Base-by-base conservation (phyloP, 1,140 invertebrate genomes). In the Contarinia nasturtii region DNA sequence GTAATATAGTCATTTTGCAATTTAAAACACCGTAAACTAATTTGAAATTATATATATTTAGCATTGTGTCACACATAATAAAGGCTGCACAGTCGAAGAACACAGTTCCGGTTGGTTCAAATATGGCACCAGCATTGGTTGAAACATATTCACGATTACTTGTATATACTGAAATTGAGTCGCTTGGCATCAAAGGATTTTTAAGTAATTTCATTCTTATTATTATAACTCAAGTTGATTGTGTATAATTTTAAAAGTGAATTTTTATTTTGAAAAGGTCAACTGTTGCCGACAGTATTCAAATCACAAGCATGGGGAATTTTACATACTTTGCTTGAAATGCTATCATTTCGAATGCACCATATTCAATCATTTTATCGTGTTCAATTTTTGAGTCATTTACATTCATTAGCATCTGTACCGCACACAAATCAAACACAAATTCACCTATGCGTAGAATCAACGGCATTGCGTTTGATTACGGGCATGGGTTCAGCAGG, bases 111-210 rank as follows among this genome's bases (percentile, higher is more conserved):
- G 62, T 63, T 0, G 66, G 61, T 18, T 64, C 56, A 46, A 77
- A 80, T 46, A 68, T 93, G 47, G 80, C 91, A 1, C 91, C 93
- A 2, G 89, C 91, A 0, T 65, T 97, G 1, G 83, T 96, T 0
- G 92, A 98, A 67, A 96, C 92, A 0, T 97, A 96, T 63, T 88
- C 86, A 42, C 70, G 91, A 51, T 65, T 97, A 33, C 64, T 96
- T 17, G 90, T 96, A 0, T 96, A 96, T 54, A 93, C 88, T 20
- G 93, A 97, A 72, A 95, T 95, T 46, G 93, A 97, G 65, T 92
- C 89, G 36, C 70, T 96, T 7, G 91, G 92, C 21, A 95, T 96
- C 41, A 97, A 96, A 72, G 88, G 86, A 40, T 12, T 27, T 27
- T 10, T 27, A 10, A 27, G 27, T 27, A 27, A 27, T 27, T 27